Evolutionary conservation across 2,797 vertebrate genomes (phyloP), one percentile per base, ranked within the genome.

Genomic region (Falco columbarius): DNA sequence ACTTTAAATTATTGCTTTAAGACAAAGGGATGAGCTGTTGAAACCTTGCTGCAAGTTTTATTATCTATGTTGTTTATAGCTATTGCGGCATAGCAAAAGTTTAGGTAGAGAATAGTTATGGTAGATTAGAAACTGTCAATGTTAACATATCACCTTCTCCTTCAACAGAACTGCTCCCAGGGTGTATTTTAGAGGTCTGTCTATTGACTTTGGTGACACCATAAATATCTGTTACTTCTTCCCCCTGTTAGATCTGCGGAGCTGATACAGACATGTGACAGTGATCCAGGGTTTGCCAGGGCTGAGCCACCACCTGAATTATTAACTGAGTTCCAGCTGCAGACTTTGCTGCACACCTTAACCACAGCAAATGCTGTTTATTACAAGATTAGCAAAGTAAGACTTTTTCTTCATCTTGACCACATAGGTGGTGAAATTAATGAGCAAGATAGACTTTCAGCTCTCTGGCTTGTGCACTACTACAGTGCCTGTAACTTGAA

Each of bases 181-280:
- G 52, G 26, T 93, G 40, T 93, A 42, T 91, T 97, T 97, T 93
- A 96, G 79, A 86, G 54, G 40, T 81, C 79, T 95, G 75, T 81
- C 93, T 94, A 70, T 86, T 95, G 89, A 91, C 93, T 96, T 88
- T 0, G 0, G 85, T 90, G 95, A 86, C 92, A 93, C 87, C 70
- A 84, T 96, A 96, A 94, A 96, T 96, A 89, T 15, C 47, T 90
- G 93, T 89, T 93, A 63, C 76, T 70, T 86, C 86, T 84, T 74
- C 8, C 42, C 58, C 59, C 29, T 56, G 47, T 70, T 90, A 93
- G 92, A 62, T 90, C 72, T 81, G 62, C 1, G 4, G 66, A 73
- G 84, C 81, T 83, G 79, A 93, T 87, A 81, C 42, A 83, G 84
- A 86, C 44, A 54, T 51, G 68, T 56, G 87, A 91, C 79, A 59